Evolutionary conservation across 2,888 invertebrate species (phyloP).

Genomic region (Lepidocyrtinus sp.): DNA sequence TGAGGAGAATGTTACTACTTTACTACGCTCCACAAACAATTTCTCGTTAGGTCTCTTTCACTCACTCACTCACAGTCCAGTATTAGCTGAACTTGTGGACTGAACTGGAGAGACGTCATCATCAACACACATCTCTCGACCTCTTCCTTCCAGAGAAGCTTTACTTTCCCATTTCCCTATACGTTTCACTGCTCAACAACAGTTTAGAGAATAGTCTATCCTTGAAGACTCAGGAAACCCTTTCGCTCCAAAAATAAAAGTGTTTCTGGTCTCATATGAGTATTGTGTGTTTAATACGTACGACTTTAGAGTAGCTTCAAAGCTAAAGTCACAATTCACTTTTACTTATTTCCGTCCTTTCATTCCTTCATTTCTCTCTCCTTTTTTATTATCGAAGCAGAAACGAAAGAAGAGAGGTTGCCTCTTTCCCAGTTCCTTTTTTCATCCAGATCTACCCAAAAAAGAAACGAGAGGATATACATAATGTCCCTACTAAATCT

Average conservation of each 20-base stretch:
- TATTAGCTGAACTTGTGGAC: too few relatives aligned
- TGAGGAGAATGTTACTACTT: not conserved
- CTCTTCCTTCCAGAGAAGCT: too few relatives aligned
- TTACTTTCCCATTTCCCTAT: too few relatives aligned
- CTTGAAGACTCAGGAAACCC: not conserved
- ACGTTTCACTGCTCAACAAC: too few relatives aligned
- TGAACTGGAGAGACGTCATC: not conserved
- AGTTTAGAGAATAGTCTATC: not conserved
- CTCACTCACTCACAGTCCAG: not conserved
- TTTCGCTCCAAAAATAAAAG: not conserved
- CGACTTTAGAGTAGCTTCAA: not conserved
- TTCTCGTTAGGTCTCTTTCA: too few relatives aligned
- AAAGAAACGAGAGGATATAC: constrained; percentile 37
- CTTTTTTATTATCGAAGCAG: constrained; percentile 18
- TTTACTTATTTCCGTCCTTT: constrained; percentile 40
- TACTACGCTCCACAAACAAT: not conserved
- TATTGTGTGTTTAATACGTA: not conserved
- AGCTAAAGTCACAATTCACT: constrained; percentile 39
- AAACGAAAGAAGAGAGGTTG: constrained; percentile 13
- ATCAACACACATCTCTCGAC: not conserved
- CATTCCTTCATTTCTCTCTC: constrained; percentile 2
- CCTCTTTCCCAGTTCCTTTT: constrained; percentile 19
- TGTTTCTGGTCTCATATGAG: not conserved
- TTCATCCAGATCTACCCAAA: constrained; percentile 27
- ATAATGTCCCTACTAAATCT: constrained; percentile 55